Conservation (phyloP, 2,113 vertebrate species). For the Nothoprocta pentlandii region DNA sequence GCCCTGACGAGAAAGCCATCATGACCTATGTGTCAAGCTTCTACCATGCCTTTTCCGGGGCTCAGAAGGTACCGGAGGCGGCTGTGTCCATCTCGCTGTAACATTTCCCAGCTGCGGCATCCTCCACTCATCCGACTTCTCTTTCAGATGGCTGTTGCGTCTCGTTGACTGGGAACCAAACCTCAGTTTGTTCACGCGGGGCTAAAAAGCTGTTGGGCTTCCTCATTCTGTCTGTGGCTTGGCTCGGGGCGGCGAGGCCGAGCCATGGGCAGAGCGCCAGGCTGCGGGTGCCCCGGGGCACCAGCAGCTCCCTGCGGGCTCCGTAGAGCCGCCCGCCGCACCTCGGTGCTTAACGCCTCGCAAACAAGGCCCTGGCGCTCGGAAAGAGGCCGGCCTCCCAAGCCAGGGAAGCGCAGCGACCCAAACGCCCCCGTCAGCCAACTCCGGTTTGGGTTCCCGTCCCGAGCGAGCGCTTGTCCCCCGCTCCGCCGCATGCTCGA, state of each 20-base stretch:
- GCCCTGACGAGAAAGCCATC: slow-evolving; percentile 98
- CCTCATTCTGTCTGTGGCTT: no score
- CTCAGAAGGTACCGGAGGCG: slow-evolving; percentile 94
- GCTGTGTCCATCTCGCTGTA: slow-evolving; percentile 56
- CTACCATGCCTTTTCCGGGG: slow-evolving; percentile 99
- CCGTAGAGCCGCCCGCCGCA: background rate
- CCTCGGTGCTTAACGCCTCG: background rate
- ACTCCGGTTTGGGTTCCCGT: slow-evolving; percentile 58
- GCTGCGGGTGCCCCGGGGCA: background rate
- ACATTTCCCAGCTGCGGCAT: slow-evolving; percentile 46
- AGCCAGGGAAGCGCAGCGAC: background rate
- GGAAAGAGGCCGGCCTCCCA: fast-evolving
- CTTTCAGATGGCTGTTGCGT: slow-evolving; percentile 62
- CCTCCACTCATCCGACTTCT: slow-evolving; percentile 62
- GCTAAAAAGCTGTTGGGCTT: background rate
- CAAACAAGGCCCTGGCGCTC: background rate
- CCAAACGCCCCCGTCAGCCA: background rate
- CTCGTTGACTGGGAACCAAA: slow-evolving; percentile 34
- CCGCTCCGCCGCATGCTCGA: slow-evolving; percentile 54
- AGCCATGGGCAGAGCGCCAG: background rate
- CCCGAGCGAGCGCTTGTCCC: slow-evolving; percentile 20
- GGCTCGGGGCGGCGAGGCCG: no score
- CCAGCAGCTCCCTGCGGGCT: background rate
- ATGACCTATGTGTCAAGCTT: slow-evolving; percentile 99
- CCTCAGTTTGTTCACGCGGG: background rate